Evolutionary conservation across 2,797 vertebrate species (phyloP).

Genomic region (Euphonia xanthogaster): DNA sequence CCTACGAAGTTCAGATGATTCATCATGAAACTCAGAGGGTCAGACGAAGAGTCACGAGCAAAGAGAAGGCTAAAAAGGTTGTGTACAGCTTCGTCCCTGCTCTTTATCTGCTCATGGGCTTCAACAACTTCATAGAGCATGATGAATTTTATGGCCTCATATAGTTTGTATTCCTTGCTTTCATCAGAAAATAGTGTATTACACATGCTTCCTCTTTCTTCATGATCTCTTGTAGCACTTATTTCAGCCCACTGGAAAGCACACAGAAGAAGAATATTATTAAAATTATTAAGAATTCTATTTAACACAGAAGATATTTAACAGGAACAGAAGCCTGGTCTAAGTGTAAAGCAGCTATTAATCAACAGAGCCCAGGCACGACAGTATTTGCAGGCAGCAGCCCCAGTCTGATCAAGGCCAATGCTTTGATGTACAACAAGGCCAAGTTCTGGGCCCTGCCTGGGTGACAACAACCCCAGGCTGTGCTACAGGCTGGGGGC

Average conservation of each 20-base stretch:
- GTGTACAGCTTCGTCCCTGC: slow-evolving; percentile 32
- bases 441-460: not conserved
- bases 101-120: slow-evolving; percentile 75
- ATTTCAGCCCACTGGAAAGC: slow-evolving; percentile 77
- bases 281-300: not conserved
- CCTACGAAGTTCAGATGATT: slow-evolving; percentile 80
- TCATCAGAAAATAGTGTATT: slow-evolving; percentile 76
- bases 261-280: not conserved
- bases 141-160: slow-evolving; percentile 82
- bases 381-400: not conserved
- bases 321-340: not conserved
- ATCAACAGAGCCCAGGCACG: not conserved
- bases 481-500: not conserved
- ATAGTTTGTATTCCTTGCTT: slow-evolving; percentile 73
- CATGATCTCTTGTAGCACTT: slow-evolving; percentile 69
- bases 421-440: not conserved
- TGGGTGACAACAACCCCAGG: not conserved
- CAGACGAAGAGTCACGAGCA: slow-evolving; percentile 75
- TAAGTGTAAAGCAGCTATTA: not conserved
- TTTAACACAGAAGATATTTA: not conserved
- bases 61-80: slow-evolving; percentile 73
- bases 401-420: not conserved
- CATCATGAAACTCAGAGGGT: slow-evolving; percentile 84
- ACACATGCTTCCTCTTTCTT: slow-evolving; percentile 73
- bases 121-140: slow-evolving; percentile 81